Evolutionary conservation across 2,797 vertebrate genomes (phyloP).

Genomic region (Podarcis lilfordi): DNA sequence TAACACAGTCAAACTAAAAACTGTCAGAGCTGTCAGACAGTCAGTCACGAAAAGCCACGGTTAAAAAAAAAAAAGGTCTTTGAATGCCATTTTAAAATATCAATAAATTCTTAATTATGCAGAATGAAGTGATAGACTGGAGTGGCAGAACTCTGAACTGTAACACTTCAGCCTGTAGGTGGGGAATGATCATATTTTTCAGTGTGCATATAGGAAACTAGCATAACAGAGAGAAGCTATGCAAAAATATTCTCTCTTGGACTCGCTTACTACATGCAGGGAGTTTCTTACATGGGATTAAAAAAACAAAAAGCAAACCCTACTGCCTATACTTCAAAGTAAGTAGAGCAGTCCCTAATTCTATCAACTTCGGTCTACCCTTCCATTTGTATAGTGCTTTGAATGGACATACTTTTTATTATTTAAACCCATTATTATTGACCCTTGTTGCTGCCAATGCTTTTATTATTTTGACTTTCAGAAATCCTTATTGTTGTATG

Average conservation of each 20-base stretch:
- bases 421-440: background rate
- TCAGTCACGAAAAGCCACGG: too few species aligned
- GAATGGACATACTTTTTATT: background rate
- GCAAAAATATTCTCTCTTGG: background rate
- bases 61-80: too few species aligned
- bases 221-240: background rate
- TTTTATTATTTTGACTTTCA: conserved; percentile 35
- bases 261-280: background rate
- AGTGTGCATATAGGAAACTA: background rate
- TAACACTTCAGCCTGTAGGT: background rate
- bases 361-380: background rate
- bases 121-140: background rate
- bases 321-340: background rate
- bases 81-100: background rate
- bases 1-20: too few species aligned
- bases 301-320: background rate
- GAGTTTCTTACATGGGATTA: background rate
- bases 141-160: too few species aligned
- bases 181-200: background rate
- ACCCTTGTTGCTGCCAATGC: conserved; percentile 44
- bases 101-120: background rate
- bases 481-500: conserved; percentile 37
- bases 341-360: too few species aligned
- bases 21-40: too few species aligned
- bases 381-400: background rate